phyloP scores from a whole-genome alignment of 2,888 invertebrate species.

The Frankliniella intonsa region DNA sequence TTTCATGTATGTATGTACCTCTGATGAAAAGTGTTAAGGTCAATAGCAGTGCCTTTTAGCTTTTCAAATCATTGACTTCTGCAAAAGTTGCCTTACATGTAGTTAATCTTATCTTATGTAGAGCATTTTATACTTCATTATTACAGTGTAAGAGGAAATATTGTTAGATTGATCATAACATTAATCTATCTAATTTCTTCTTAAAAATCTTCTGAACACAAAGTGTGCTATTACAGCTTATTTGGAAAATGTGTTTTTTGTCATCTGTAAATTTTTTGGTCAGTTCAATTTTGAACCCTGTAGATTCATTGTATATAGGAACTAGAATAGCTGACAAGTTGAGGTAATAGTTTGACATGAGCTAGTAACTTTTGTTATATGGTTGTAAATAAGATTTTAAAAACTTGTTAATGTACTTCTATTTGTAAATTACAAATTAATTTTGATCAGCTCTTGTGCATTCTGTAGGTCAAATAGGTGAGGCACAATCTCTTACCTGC shows the following conservation, averaged over 20 bases:
- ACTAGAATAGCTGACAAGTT: neutral
- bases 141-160: neutral
- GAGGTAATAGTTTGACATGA: neutral
- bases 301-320: neutral
- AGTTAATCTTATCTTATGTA: neutral
- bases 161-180: neutral
- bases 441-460: neutral
- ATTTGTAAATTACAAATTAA: neutral
- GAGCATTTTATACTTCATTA: neutral
- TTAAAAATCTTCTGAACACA: neutral
- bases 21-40: neutral
- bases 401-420: constrained; percentile 19
- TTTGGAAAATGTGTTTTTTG: neutral
- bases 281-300: neutral
- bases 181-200: neutral
- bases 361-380: neutral
- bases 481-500: neutral
- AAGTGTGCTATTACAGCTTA: neutral
- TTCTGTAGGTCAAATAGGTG: neutral
- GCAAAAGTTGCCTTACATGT: neutral
- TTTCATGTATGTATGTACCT: neutral
- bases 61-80: neutral
- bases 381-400: constrained; percentile 14
- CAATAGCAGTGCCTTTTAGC: neutral
- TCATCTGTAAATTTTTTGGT: neutral